Percentiles rank a stretch among this genome's conserved stretches.
These are phyloP conservation scores for Python bivittatus DNA, from an alignment of 2,113 vertebrate species.

Conservation along the genomic window DNA sequence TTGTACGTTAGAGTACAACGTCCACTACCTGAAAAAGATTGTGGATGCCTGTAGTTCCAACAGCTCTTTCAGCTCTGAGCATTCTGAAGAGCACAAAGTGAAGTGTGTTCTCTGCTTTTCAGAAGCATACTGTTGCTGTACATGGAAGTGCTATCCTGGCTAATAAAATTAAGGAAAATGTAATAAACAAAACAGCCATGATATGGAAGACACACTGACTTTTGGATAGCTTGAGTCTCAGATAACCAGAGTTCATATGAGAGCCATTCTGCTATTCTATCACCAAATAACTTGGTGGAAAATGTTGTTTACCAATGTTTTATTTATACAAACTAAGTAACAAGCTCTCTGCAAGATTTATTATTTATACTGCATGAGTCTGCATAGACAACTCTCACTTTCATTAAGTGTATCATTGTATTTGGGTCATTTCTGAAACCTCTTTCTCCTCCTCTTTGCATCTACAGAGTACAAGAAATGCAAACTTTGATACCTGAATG, in stretches of 20 bases:
- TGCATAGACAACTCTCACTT: slow-evolving; percentile 17
- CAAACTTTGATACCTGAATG: neutral
- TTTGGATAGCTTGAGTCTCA: slow-evolving; percentile 8
- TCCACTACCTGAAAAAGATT: too few species aligned
- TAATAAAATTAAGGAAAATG: neutral
- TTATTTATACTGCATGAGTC: slow-evolving; percentile 24
- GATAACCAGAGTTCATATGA: slow-evolving; percentile 4
- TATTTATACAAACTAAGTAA: slow-evolving; percentile 33
- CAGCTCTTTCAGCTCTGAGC: too few species aligned
- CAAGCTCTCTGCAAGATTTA: slow-evolving; percentile 27
- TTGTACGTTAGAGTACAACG: too few species aligned
- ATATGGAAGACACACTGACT: neutral
- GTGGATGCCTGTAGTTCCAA: too few species aligned
- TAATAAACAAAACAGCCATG: neutral
- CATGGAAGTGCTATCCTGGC: neutral
- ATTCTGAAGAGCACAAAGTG: too few species aligned
- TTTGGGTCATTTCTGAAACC: neutral
- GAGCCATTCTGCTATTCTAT: slow-evolving; percentile 4
- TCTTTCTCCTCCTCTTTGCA: neutral
- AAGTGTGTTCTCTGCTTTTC: neutral
- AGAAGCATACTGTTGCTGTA: neutral
- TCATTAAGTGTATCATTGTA: neutral
- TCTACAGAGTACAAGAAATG: neutral
- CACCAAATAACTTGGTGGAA: slow-evolving; percentile 7
- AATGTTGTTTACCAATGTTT: slow-evolving; percentile 14